Base-by-base conservation (phyloP, 2,797 vertebrate genomes). In the Protonibea diacanthus region DNA sequence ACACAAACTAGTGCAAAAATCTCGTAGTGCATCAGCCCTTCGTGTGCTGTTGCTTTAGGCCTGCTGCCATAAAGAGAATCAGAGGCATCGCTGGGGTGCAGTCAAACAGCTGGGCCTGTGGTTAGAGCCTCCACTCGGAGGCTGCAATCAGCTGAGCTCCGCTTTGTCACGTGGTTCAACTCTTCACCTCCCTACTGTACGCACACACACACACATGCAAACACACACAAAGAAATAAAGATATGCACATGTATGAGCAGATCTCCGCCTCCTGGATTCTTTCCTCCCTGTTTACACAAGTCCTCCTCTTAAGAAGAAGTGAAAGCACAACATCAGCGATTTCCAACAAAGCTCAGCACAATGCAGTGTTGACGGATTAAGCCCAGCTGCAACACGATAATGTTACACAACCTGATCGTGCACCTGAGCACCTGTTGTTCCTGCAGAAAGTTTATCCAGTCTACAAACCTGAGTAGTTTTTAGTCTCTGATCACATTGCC, bases 141-240 rank as follows among this genome's bases (percentile, higher is more conserved):
- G 78, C 81, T 74, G 59, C 75, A 64, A 89, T 93, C 91, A 89
- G 91, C 90, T 89, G 87, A 88, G 83, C 62, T 17, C 40, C 4
- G 59, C 71, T 63, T 57, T 67, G 33, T 86, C 86, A 79, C 81
- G 63, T 17, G 62, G 23, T 68, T 74, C 38, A 56, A 8, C 63
- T 61, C 61, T 76, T 74, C 45, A 25, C 85, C 82, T 78, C 61
- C 23, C 58, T 3, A 18, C 42, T 3, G 58, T 14, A 15, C 0
- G 62, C 56, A 25, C 56, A 45, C 47, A 58, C 14, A 60, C 29
- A 29, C 29, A 29, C 25, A n/a, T 27, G 27, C 51, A 73, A 23
- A 53, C 7, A 57, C 13, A 49, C 44, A 64, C 57, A 76, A 61
- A 45, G 25, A 25, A 44, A 59, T 18, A 21, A 45, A 72, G 27